Conservation (phyloP, 2,888 invertebrate genomes). For the Parnassius smintheus region DNA sequence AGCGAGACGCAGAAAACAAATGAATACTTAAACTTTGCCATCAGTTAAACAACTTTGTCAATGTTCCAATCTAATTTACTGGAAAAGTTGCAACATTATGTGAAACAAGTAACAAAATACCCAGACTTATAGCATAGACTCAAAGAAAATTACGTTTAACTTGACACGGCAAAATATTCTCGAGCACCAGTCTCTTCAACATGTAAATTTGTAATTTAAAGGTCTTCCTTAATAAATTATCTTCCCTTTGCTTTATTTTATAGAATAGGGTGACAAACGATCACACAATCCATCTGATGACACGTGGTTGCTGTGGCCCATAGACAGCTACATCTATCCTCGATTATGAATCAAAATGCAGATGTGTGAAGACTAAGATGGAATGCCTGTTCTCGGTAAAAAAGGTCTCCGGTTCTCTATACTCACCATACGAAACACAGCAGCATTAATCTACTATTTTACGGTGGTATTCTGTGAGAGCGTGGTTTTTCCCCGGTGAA, state of each 20-base stretch:
- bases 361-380: no score
- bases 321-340: no score
- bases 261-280: no score
- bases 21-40: slow-evolving; percentile 18
- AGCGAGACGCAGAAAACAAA: background rate
- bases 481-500: no score
- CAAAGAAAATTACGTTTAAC: slow-evolving; percentile 39
- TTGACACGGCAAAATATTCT: slow-evolving; percentile 39
- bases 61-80: slow-evolving; percentile 16
- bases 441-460: no score
- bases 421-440: no score
- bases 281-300: no score
- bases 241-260: slow-evolving; percentile 12
- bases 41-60: slow-evolving; percentile 13
- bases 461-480: no score
- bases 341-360: no score
- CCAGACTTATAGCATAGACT: slow-evolving; percentile 29
- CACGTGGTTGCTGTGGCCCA: no score
- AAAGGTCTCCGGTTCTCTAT: no score
- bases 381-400: no score
- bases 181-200: slow-evolving; percentile 33
- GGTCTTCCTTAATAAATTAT: slow-evolving; percentile 33
- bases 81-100: slow-evolving; percentile 12
- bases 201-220: slow-evolving; percentile 40
- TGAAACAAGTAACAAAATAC: slow-evolving; percentile 19